A percentile compares a stretch with the other conserved stretches of the same genome.
Conservation (phyloP, 2,113 vertebrate genomes). For the Python bivittatus region DNA sequence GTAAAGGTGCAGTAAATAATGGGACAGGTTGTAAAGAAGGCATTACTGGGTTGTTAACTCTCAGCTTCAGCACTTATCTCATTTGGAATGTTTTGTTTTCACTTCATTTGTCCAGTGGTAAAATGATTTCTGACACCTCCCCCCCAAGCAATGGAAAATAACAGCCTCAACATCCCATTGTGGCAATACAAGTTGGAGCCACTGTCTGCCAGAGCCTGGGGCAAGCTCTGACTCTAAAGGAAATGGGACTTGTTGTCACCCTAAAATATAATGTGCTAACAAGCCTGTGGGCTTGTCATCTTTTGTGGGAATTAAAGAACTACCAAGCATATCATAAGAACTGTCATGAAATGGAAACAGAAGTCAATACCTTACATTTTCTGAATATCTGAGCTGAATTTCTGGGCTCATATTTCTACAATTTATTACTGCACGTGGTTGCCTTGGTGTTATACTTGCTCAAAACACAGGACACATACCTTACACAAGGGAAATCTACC, state of each 20-base stretch:
- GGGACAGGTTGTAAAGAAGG: neutral
- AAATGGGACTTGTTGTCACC: neutral
- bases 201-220: neutral
- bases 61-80: neutral
- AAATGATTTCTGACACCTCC: neutral
- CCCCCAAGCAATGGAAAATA: neutral
- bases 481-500: neutral
- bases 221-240: neutral
- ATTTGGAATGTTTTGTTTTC: neutral
- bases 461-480: neutral
- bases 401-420: neutral
- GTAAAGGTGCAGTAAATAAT: neutral
- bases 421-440: neutral
- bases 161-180: neutral
- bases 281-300: slow-evolving; percentile 3
- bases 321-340: neutral
- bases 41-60: neutral
- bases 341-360: neutral
- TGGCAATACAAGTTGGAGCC: neutral
- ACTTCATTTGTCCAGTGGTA: neutral
- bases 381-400: slow-evolving; percentile 5
- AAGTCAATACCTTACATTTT: neutral
- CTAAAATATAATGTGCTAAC: neutral
- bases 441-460: neutral
- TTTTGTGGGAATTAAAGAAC: slow-evolving; percentile 5